phyloP scores from a whole-genome alignment of 2,797 vertebrate genomes.

The Scarus forsteni region DNA sequence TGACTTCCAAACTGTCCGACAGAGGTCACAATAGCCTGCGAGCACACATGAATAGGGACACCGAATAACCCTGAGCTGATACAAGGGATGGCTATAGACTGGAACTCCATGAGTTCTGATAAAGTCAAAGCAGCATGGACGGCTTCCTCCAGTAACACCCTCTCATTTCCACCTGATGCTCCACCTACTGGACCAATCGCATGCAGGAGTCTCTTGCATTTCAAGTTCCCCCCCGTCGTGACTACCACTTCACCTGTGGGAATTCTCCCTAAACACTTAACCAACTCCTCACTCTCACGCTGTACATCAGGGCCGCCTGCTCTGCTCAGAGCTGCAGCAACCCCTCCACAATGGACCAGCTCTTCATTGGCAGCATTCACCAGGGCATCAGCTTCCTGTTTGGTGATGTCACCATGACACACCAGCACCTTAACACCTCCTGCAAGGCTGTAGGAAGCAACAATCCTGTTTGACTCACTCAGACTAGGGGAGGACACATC shows the following conservation, averaged over 20 bases:
- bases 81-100: constrained; percentile 60
- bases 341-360: constrained; percentile 44
- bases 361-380: constrained; percentile 38
- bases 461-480: neutral
- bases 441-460: constrained; percentile 41
- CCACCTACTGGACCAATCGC: constrained; percentile 64
- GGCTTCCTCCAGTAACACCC: constrained; percentile 30
- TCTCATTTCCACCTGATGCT: constrained; percentile 33
- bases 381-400: constrained; percentile 11
- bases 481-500: neutral
- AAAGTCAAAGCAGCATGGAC: constrained; percentile 43
- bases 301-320: constrained; percentile 52
- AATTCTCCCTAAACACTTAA: constrained; percentile 37
- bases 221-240: constrained; percentile 61
- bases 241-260: constrained; percentile 40
- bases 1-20: constrained; percentile 52
- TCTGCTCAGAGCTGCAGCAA: constrained; percentile 44
- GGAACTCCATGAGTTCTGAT: constrained; percentile 20
- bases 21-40: constrained; percentile 63
- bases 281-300: constrained; percentile 43
- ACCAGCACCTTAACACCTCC: constrained; percentile 44
- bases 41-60: constrained; percentile 59
- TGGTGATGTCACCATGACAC: no score
- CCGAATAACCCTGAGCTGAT: constrained; percentile 55
- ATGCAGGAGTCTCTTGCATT: constrained; percentile 70